These are phyloP conservation scores for Theocolax elegans DNA, from an alignment of 1,140 invertebrate genomes.

Conservation along the genomic window DNA sequence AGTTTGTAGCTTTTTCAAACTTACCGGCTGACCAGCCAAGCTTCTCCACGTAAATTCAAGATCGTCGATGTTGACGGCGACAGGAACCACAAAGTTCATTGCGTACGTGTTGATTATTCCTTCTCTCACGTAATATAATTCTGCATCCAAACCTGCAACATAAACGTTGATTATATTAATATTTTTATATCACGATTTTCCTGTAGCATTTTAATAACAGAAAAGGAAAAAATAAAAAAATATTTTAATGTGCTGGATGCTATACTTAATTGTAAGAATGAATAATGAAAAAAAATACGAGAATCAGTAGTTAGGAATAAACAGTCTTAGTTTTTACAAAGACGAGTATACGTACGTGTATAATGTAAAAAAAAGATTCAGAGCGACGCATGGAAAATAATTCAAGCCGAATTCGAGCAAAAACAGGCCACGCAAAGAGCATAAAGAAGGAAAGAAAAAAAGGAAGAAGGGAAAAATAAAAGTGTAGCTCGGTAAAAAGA, in stretches of 20 bases:
- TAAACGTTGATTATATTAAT: too few species aligned
- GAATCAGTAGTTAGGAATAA: too few species aligned
- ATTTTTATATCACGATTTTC: too few species aligned
- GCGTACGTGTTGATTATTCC: conserved; percentile 91
- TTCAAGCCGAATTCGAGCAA: conserved; percentile 26
- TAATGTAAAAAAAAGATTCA: conserved; percentile 18
- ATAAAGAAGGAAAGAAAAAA: conserved; percentile 23
- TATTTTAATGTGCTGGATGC: too few species aligned
- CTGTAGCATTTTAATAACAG: too few species aligned
- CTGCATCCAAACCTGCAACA: conserved; percentile 83
- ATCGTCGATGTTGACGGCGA: conserved; percentile 82
- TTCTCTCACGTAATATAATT: conserved; percentile 87
- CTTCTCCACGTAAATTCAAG: conserved; percentile 90
- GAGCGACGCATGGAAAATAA: conserved; percentile 36
- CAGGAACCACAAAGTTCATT: conserved; percentile 85
- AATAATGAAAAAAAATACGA: too few species aligned
- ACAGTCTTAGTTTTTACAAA: too few species aligned
- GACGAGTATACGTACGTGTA: too few species aligned
- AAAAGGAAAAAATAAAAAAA: too few species aligned
- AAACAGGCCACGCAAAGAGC: conserved; percentile 26
- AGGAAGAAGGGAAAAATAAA: background rate
- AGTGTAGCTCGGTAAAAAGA: too few species aligned
- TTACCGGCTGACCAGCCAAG: conserved; percentile 79
- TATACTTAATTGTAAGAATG: too few species aligned
- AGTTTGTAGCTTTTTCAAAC: too few species aligned